These are phyloP conservation scores for Cataglyphis rosenhaueri DNA, from an alignment of 2,888 invertebrate species.

Conservation along the genomic window DNA sequence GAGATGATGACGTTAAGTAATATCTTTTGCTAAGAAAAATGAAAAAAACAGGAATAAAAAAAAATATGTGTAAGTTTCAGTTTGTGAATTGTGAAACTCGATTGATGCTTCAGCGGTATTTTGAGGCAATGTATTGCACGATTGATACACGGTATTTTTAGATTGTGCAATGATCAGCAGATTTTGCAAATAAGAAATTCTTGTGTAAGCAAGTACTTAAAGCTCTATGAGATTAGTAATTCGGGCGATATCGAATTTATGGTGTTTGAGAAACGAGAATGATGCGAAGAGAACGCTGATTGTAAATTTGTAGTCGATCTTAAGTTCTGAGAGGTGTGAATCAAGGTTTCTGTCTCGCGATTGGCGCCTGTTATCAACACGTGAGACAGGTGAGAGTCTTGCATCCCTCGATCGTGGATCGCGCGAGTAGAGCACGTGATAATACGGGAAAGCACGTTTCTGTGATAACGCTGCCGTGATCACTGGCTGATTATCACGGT, in stretches of 20 bases:
- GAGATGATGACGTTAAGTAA: not conserved
- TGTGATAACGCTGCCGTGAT: slow-evolving; percentile 56
- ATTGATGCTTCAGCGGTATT: not conserved
- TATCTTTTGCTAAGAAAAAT: not conserved
- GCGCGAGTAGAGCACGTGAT: slow-evolving; percentile 57
- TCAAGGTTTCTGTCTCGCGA: not conserved
- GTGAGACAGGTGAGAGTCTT: slow-evolving; percentile 47
- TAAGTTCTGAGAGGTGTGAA: slow-evolving; percentile 54
- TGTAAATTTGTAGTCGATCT: not conserved
- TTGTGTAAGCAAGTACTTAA: not conserved
- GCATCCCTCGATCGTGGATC: slow-evolving; percentile 24
- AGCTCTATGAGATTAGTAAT: slow-evolving; percentile 24
- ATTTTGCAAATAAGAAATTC: not conserved
- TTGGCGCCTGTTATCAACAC: slow-evolving; percentile 58
- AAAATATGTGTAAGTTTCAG: not conserved
- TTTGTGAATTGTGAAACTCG: not conserved
- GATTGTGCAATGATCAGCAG: slow-evolving; percentile 12
- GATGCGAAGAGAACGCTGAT: slow-evolving; percentile 27
- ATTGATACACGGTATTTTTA: not conserved
- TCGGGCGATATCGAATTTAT: slow-evolving; percentile 1
- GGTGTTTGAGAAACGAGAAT: not conserved
- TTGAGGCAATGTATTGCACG: not conserved
- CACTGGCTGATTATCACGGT: slow-evolving; percentile 54
- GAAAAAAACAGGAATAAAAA: not conserved
- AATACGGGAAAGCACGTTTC: slow-evolving; percentile 35